Evolutionary conservation across 37 sponge, comb jelly and placozoan genomes (phyloP), one percentile per base, ranked within the genome.

Genomic region (Spongilla lacustris): DNA sequence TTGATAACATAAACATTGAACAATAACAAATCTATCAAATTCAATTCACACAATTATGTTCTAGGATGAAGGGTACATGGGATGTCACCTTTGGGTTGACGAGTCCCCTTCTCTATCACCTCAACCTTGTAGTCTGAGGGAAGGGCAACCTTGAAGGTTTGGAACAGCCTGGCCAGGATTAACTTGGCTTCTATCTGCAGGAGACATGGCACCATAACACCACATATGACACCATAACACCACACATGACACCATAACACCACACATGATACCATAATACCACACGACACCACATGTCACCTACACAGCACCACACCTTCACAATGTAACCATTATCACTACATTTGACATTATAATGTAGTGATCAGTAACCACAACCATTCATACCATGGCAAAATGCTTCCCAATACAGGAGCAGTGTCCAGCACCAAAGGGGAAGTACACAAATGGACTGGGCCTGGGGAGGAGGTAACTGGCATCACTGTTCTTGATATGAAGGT

Each of bases 401-500:
- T 80, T 80, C 33, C 81, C 81, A 17, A 80, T 46, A 50, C 81
- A 80, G 17, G 81, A 80, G n/a, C 81, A 68, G 27, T 80, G 81
- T 6, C 81, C 81, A 12, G 27, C 67, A 19, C 81, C 66, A 80
- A 80, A 80, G 2, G 81, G 81, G 32, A 82, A 69, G 82, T 38
- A 82, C 28, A 82, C 82, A 82, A 69, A 82, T 30, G 82, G 36
- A 69, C 34, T 69, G 32, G 82, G 82, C 68, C 82, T 82, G 71
- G 12, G 58, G 81, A 26, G 32, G 58, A 78, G 27, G 28, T 5
- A 13, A 31, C 79, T n/a, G 21, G 12, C 38, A 27, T 19, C 34
- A 41, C 17, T 78, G 12, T 58, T 8, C 31, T 50, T 17, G 19
- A 28, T 0, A 27, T 71, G 36, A n/a, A 32, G 27, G n/a, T 69